Base-by-base conservation (phyloP, 2,797 vertebrate genomes). In the Moxostoma hubbsi region DNA sequence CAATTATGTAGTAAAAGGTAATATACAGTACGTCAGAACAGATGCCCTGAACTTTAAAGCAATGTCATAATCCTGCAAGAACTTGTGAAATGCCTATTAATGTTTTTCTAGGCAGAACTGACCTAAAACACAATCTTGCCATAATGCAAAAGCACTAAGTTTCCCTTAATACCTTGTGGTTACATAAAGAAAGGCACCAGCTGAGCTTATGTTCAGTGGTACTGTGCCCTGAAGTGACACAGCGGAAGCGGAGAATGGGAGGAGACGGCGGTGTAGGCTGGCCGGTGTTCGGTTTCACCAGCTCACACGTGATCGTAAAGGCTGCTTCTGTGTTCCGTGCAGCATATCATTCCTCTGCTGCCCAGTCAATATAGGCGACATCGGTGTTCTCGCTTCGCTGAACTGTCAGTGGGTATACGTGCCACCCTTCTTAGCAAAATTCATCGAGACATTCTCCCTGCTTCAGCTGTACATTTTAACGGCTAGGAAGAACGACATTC, bases 221-320 rank as follows among this genome's bases (percentile, higher is more conserved):
- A 70, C 54, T 24, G 49, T 79, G 80, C 51, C 79, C 82, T 79
- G 58, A 82, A 77, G 76, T 80, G 82, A 80, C 69, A 75, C 63
- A 65, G 73, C 77, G 77, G 58, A 78, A 54, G 64, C 18, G 76
- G 36, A 36, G 57, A n/a, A 46, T 77, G 77, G 83, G 83, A 67
- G 83, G 83, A 59, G 73, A 55, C 59, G 77, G 62, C 46, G 46
- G 67, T 3, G 73, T 54, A 11, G 53, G 49, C 70, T 73, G 79
- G 70, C 73, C 74, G 81, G 79, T 82, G 64, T 71, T 50, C 51
- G 68, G 75, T 81, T 83, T 81, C 75, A 75, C 64, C 76, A 53
- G 67, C 62, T 24, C 57, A 58, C 86, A 87, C 84, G 69, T 87
- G 84, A 87, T 80, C 73, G 51, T 53, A 66, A 83, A 83, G 84